A percentile compares a stretch with the other conserved stretches of the same genome.
Evolutionary conservation across 2,888 invertebrate genomes (phyloP).

Genomic region (Synergus itoensis): DNA sequence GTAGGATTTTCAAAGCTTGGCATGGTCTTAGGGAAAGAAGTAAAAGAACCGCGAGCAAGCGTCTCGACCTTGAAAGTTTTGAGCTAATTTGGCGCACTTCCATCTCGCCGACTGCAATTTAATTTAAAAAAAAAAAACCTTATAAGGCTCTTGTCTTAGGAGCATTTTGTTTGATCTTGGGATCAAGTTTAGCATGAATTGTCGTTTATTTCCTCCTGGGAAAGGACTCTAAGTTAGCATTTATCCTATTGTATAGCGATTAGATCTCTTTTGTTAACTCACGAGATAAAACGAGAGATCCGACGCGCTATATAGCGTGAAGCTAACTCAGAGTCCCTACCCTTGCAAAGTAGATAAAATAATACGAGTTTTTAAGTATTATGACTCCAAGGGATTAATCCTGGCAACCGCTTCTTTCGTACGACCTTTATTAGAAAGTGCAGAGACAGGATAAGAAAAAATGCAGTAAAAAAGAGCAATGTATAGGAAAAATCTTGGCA

Average conservation of each 20-base stretch:
- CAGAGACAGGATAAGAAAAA: not conserved
- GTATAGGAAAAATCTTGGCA: not conserved
- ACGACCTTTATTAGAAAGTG: not conserved
- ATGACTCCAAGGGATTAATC: constrained; percentile 10
- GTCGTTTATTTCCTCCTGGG: not conserved
- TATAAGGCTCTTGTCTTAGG: constrained; percentile 14
- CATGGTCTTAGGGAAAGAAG: not conserved
- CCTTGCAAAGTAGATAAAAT: constrained; percentile 7
- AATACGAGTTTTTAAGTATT: constrained; percentile 40
- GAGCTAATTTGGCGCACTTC: constrained; percentile 34
- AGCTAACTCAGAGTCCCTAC: no score
- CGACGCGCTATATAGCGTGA: no score
- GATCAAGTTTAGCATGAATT: constrained; percentile 8
- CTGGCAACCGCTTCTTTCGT: not conserved
- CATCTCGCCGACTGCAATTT: constrained; percentile 24
- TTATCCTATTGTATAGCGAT: no score
- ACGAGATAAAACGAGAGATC: no score
- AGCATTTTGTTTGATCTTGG: constrained; percentile 1
- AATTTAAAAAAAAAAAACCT: constrained; percentile 33
- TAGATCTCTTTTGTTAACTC: no score
- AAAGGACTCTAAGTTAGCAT: not conserved
- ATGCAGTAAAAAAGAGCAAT: not conserved
- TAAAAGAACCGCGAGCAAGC: constrained; percentile 2
- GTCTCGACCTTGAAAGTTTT: constrained; percentile 26
- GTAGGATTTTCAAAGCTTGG: constrained; percentile 30